phyloP scores from a whole-genome alignment of 2,888 invertebrate species.

The Diloba caeruleocephala region DNA sequence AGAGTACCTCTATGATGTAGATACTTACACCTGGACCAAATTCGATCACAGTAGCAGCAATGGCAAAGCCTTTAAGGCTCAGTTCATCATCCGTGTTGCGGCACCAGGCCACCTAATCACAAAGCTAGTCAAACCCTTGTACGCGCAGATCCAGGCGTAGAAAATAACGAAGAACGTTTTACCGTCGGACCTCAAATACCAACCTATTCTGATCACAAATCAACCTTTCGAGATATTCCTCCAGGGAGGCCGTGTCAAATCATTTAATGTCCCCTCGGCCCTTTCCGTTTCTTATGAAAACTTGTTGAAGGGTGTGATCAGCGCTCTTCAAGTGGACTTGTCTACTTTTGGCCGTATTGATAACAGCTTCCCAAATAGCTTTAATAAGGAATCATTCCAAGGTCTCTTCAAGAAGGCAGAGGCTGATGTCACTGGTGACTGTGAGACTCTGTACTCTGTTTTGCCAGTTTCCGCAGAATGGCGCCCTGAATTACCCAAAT shows the following conservation, averaged over 20 bases:
- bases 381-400: too few species aligned
- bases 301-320: slow-evolving; percentile 91
- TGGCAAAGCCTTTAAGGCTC: slow-evolving; percentile 84
- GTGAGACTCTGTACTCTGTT: too few species aligned
- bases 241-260: slow-evolving; percentile 89
- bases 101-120: slow-evolving; percentile 80
- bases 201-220: slow-evolving; percentile 85
- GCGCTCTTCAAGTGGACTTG: slow-evolving; percentile 91
- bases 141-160: slow-evolving; percentile 86
- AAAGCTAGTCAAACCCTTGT: slow-evolving; percentile 82
- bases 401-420: too few species aligned
- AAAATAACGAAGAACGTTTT: slow-evolving; percentile 77
- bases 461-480: too few species aligned
- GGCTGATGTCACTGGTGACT: too few species aligned
- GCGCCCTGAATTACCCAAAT: slow-evolving; percentile 84
- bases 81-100: slow-evolving; percentile 86
- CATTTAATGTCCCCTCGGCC: slow-evolving; percentile 87
- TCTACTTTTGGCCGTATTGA: too few species aligned
- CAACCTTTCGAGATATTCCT: slow-evolving; percentile 90
- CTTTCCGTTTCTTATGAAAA: slow-evolving; percentile 91
- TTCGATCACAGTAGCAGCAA: slow-evolving; percentile 84
- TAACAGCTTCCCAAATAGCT: too few species aligned
- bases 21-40: slow-evolving; percentile 88
- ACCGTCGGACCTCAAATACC: slow-evolving; percentile 82
- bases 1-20: slow-evolving; percentile 89